phyloP scores from a whole-genome alignment of 2,888 invertebrate species.

The Dexiosoma caninum region DNA sequence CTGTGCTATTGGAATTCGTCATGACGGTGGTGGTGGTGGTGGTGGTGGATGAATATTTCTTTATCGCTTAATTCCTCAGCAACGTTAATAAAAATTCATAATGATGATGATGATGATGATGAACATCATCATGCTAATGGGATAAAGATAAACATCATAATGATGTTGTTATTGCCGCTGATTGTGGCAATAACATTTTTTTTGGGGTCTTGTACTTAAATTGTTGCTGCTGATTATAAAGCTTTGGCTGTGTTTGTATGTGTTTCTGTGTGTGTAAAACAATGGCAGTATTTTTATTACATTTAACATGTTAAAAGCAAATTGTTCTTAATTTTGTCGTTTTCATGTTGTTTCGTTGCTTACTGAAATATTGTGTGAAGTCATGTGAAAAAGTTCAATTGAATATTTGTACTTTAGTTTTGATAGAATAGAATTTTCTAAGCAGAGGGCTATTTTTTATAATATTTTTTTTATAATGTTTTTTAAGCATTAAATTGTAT shows the following conservation, averaged over 20 bases:
- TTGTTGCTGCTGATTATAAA: constrained; percentile 9
- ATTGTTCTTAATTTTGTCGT: background rate
- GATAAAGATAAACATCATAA: constrained; percentile 35
- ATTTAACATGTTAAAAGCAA: background rate
- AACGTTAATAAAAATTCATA: constrained; percentile 20
- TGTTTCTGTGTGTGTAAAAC: background rate
- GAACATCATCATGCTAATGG: background rate
- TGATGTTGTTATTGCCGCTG: constrained; percentile 17
- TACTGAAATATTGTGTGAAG: constrained; percentile 26
- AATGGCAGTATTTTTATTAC: background rate
- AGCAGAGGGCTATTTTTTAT: constrained; percentile 28
- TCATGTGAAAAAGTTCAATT: constrained; percentile 45
- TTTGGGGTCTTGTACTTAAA: constrained; percentile 6
- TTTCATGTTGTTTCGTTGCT: background rate
- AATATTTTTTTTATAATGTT: too few relatives aligned
- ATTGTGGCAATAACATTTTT: constrained; percentile 37
- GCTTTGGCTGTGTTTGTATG: too few relatives aligned
- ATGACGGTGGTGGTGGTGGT: background rate
- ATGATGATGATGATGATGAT: constrained; percentile 32
- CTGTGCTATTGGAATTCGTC: too few relatives aligned
- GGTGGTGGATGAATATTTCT: constrained; percentile 10
- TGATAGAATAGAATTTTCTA: background rate
- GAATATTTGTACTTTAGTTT: background rate
- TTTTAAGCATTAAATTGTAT: background rate
- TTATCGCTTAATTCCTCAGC: constrained; percentile 39